These are phyloP conservation scores for Sebastes cheni DNA, from an alignment of 2,797 vertebrate genomes.

Conservation along the genomic window DNA sequence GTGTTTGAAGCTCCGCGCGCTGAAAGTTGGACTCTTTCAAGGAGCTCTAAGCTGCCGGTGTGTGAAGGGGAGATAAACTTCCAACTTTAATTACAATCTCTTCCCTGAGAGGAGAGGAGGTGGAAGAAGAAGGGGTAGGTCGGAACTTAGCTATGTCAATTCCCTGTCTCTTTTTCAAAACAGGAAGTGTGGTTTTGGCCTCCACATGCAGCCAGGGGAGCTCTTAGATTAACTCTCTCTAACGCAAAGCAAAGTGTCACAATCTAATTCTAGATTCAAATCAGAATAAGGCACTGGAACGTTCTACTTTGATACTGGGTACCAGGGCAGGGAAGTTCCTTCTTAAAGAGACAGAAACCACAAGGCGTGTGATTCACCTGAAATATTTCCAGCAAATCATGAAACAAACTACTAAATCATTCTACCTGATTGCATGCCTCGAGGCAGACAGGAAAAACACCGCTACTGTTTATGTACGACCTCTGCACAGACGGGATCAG, in stretches of 20 bases:
- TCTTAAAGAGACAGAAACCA: conserved; percentile 11
- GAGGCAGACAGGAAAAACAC: conserved; percentile 43
- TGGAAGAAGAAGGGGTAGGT: conserved; percentile 73
- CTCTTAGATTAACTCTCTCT: conserved; percentile 10
- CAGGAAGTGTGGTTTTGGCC: conserved; percentile 47
- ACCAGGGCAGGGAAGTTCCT: not conserved
- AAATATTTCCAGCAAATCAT: conserved; percentile 34
- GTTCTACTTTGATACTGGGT: conserved; percentile 8
- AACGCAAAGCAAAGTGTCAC: conserved; percentile 31
- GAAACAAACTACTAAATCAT: conserved; percentile 46
- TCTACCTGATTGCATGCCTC: conserved; percentile 30
- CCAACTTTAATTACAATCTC: conserved; percentile 84
- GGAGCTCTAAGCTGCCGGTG: conserved; percentile 83
- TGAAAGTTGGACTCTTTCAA: conserved; percentile 82
- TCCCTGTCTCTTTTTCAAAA: conserved; percentile 43
- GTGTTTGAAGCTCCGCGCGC: conserved; percentile 61
- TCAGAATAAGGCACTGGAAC: conserved; percentile 15
- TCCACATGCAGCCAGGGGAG: conserved; percentile 16
- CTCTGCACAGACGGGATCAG: conserved; percentile 55
- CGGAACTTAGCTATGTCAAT: conserved; percentile 55
- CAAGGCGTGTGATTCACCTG: conserved; percentile 10
- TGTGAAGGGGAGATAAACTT: conserved; percentile 89
- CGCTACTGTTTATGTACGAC: conserved; percentile 29
- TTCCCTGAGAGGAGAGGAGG: conserved; percentile 80
- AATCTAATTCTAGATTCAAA: conserved; percentile 45